Percentiles rank a stretch among this genome's conserved stretches.
Evolutionary conservation across 2,113 vertebrate genomes (phyloP).

Genomic region (Tetrao urogallus): DNA sequence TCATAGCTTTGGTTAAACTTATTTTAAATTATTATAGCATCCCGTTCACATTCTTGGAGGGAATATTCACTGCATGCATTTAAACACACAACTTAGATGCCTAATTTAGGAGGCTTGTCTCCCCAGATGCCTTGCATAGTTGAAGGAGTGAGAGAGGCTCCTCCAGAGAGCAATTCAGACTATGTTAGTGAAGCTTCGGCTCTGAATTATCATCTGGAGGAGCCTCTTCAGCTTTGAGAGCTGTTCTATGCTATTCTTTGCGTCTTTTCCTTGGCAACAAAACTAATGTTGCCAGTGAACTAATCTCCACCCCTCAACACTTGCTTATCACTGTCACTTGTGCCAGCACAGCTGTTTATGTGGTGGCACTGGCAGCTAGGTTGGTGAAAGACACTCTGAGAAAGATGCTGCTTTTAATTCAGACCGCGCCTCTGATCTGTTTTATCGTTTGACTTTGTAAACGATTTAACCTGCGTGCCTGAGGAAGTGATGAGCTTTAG

Average conservation of each 20-base stretch:
- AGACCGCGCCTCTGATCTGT: background rate
- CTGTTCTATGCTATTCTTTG: slow-evolving; percentile 46
- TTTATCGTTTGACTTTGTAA: background rate
- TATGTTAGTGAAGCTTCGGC: slow-evolving; percentile 44
- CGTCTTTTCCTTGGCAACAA: slow-evolving; percentile 15
- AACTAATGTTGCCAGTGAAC: background rate
- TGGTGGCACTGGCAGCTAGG: background rate
- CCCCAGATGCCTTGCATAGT: slow-evolving; percentile 44
- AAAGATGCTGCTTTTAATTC: background rate
- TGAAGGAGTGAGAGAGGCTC: slow-evolving; percentile 47
- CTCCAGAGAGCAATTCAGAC: slow-evolving; percentile 57
- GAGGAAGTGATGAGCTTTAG: background rate
- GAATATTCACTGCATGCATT: background rate
- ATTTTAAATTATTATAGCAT: slow-evolving; percentile 28
- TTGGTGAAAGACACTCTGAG: background rate
- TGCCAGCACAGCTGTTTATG: background rate
- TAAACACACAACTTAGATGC: slow-evolving; percentile 41
- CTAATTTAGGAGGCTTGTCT: slow-evolving; percentile 51
- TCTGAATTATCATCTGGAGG: slow-evolving; percentile 57
- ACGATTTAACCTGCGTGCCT: background rate
- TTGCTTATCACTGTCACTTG: background rate
- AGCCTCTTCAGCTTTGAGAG: slow-evolving; percentile 47
- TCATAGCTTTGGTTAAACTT: background rate
- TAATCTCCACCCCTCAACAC: background rate
- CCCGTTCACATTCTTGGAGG: background rate